A percentile compares a stretch with the other conserved stretches of the same genome.
phyloP scores from a whole-genome alignment of 2,888 invertebrate genomes.

The Oconnorella tubifera region DNA sequence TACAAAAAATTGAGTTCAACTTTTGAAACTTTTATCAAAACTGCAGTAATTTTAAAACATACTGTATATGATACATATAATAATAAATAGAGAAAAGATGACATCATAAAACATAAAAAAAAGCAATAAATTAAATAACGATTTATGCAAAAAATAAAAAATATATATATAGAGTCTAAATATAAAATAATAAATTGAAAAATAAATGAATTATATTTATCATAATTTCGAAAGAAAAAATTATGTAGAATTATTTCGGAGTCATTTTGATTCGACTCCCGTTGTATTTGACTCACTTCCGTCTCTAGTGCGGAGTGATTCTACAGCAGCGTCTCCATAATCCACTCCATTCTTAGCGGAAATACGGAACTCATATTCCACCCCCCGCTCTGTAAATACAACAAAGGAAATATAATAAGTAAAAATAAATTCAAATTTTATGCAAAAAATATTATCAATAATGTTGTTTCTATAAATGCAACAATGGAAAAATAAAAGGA shows the following conservation, averaged over 20 bases:
- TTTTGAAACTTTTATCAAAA: too few species aligned
- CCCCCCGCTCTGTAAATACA: constrained; percentile 30
- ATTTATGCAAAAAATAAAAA: too few species aligned
- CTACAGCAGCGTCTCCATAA: constrained; percentile 87
- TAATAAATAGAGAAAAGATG: too few species aligned
- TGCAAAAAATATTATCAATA: neutral
- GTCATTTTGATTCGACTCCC: too few species aligned
- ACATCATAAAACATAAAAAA: too few species aligned
- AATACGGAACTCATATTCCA: constrained; percentile 88
- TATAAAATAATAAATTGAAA: neutral
- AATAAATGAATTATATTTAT: neutral
- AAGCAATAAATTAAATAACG: too few species aligned
- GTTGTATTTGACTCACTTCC: constrained; percentile 67
- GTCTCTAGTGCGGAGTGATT: constrained; percentile 87
- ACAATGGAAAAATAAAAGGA: neutral
- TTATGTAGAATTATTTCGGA: neutral
- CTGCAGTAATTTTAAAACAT: too few species aligned
- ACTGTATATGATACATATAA: too few species aligned
- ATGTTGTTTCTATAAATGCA: too few species aligned
- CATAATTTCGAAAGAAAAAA: neutral
- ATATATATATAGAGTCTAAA: neutral
- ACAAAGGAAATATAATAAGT: neutral
- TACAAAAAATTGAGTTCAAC: too few species aligned
- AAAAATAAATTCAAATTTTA: neutral
- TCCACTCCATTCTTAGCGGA: constrained; percentile 93